Percentiles rank a stretch among this genome's conserved stretches.
These are phyloP conservation scores for Drosophila rufa DNA, from an alignment of 1,140 invertebrate genomes.

Conservation along the genomic window DNA sequence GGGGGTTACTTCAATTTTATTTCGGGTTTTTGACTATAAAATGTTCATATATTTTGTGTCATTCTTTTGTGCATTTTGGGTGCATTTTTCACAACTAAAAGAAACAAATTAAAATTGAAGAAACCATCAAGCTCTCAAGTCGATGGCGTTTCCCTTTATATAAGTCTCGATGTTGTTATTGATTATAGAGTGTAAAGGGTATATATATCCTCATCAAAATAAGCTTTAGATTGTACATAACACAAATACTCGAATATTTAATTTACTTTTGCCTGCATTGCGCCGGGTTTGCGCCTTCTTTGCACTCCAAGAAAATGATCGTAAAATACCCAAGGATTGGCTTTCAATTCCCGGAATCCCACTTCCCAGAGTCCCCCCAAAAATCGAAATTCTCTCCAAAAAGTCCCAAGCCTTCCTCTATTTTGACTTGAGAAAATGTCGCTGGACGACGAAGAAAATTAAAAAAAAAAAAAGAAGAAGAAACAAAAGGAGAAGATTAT, in stretches of 20 bases:
- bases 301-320: conserved; percentile 25
- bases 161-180: conserved; percentile 57
- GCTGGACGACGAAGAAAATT: conserved; percentile 71
- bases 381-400: conserved; percentile 10
- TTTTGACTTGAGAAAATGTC: conserved; percentile 70
- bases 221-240: conserved; percentile 65
- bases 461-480: conserved; percentile 3
- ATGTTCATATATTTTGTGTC: conserved; percentile 10
- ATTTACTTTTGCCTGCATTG: conserved; percentile 8
- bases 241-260: conserved; percentile 12
- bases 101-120: conserved; percentile 24
- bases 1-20: conserved; percentile 30
- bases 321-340: not conserved
- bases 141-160: conserved; percentile 34
- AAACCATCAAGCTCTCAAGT: conserved; percentile 9
- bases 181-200: conserved; percentile 28
- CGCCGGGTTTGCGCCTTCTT: conserved; percentile 27
- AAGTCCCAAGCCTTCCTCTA: conserved; percentile 17
- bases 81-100: not conserved
- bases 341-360: not conserved
- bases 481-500: conserved; percentile 9
- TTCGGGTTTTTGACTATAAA: conserved; percentile 2
- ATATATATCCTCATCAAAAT: conserved; percentile 18
- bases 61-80: conserved; percentile 4
- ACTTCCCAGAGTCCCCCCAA: not conserved